These are phyloP conservation scores for Xylocampa areola DNA, from an alignment of 2,888 invertebrate genomes.

Conservation along the genomic window DNA sequence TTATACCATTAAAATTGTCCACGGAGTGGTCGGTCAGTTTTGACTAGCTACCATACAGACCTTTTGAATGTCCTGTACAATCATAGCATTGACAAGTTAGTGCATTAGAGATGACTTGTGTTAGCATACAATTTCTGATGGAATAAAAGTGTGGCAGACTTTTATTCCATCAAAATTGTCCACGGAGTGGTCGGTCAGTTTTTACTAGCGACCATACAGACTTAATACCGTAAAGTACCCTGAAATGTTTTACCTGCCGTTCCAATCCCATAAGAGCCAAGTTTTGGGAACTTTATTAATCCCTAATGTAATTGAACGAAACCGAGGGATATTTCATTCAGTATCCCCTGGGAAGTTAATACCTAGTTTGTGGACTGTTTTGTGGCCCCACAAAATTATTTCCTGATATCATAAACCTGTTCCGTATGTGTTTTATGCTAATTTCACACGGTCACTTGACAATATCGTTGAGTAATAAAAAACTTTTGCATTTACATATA, in stretches of 20 bases:
- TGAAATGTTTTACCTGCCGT: conserved; percentile 34
- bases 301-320: conserved; percentile 42
- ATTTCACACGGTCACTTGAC: conserved; percentile 5
- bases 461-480: conserved; percentile 10
- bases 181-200: conserved; percentile 11
- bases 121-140: too few species aligned
- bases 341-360: conserved; percentile 28
- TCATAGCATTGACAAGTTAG: too few species aligned
- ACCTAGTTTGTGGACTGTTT: conserved; percentile 19
- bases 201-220: conserved; percentile 7
- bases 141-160: too few species aligned
- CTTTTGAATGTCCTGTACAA: too few species aligned
- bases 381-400: conserved; percentile 13
- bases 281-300: conserved; percentile 36
- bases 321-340: conserved; percentile 27
- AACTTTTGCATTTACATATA: conserved; percentile 25
- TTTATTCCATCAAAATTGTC: background rate
- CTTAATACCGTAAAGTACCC: conserved; percentile 21
- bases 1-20: too few species aligned
- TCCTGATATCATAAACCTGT: conserved; percentile 14
- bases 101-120: too few species aligned
- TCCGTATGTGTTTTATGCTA: too few species aligned
- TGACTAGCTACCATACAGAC: too few species aligned
- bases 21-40: too few species aligned
- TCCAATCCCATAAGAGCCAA: conserved; percentile 29